Percentiles rank a stretch among this genome's conserved stretches.
These are phyloP conservation scores for Rhynchopsitta pachyrhyncha DNA, from an alignment of 2,113 vertebrate species.

Conservation along the genomic window DNA sequence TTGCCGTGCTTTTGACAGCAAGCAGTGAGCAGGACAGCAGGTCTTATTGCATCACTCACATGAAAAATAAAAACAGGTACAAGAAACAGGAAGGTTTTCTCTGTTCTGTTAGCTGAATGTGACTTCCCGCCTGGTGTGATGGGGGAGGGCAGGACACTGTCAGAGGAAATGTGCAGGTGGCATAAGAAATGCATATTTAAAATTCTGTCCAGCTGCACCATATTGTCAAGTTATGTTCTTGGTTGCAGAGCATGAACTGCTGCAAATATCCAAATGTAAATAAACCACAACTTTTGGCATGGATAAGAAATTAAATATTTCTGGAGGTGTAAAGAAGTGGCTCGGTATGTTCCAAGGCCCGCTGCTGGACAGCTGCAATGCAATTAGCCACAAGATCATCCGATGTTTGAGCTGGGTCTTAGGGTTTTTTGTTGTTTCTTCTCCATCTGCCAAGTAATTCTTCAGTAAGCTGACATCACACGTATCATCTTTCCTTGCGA, in stretches of 20 bases:
- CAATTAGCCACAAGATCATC: background rate
- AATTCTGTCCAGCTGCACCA: background rate
- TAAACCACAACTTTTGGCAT: background rate
- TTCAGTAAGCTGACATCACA: conserved; percentile 57
- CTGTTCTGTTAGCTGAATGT: background rate
- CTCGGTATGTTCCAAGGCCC: background rate
- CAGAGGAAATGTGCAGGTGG: background rate
- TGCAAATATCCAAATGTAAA: background rate
- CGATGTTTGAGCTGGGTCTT: background rate
- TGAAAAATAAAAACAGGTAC: background rate
- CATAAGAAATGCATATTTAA: background rate
- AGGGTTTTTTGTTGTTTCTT: background rate
- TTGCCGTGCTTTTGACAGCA: background rate
- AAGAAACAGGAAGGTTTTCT: background rate
- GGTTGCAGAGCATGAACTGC: background rate
- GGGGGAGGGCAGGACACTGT: background rate
- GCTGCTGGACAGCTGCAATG: conserved; percentile 50
- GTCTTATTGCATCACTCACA: background rate
- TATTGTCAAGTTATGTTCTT: background rate
- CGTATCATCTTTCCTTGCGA: background rate
- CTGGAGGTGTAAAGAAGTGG: background rate
- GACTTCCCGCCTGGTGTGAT: fast-evolving
- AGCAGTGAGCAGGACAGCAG: background rate
- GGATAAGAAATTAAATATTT: background rate
- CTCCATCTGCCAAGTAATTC: conserved; percentile 52